Percentiles rank a stretch among this genome's conserved stretches.
Conservation (phyloP, 2,113 vertebrate species). For the Poicephalus gulielmi region DNA sequence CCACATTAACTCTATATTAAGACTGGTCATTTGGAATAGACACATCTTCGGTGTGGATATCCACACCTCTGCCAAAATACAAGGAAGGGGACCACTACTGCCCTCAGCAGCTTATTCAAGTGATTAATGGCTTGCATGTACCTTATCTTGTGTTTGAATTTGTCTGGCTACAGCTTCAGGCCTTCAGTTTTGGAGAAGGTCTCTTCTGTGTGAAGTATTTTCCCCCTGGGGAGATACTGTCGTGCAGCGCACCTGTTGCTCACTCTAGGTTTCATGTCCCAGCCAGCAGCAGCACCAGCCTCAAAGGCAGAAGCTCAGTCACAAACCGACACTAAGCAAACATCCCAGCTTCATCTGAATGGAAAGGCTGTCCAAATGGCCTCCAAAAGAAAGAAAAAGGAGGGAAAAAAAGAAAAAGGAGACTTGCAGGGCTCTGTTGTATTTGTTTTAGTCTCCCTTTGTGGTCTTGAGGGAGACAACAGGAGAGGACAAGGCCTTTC, state of each 20-base stretch:
- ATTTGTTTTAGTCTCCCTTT: slow-evolving; percentile 39
- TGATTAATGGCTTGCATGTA: neutral
- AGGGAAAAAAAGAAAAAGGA: too few relatives aligned
- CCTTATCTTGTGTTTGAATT: slow-evolving; percentile 27
- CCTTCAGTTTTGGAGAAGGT: neutral
- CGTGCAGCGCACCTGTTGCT: slow-evolving; percentile 72
- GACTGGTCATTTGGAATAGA: neutral
- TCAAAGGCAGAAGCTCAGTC: slow-evolving; percentile 31
- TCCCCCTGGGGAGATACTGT: slow-evolving; percentile 51
- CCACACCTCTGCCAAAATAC: neutral
- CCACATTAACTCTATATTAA: neutral
- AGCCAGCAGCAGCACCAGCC: slow-evolving; percentile 33
- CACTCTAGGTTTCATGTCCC: slow-evolving; percentile 47
- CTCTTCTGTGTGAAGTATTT: neutral
- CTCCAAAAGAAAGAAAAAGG: neutral
- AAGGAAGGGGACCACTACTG: fast-evolving
- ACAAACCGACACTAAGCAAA: neutral
- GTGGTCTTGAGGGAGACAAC: neutral
- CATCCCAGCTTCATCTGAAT: slow-evolving; percentile 54
- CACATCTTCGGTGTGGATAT: neutral
- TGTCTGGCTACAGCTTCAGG: slow-evolving; percentile 11
- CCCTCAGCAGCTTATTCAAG: neutral
- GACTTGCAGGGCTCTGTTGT: neutral
- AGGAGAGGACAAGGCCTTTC: neutral
- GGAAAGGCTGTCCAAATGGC: neutral